Percentiles rank a stretch among this genome's conserved stretches.
These are phyloP conservation scores for Ellobius talpinus DNA, from an alignment of 2,113 vertebrate species.

Conservation along the genomic window DNA sequence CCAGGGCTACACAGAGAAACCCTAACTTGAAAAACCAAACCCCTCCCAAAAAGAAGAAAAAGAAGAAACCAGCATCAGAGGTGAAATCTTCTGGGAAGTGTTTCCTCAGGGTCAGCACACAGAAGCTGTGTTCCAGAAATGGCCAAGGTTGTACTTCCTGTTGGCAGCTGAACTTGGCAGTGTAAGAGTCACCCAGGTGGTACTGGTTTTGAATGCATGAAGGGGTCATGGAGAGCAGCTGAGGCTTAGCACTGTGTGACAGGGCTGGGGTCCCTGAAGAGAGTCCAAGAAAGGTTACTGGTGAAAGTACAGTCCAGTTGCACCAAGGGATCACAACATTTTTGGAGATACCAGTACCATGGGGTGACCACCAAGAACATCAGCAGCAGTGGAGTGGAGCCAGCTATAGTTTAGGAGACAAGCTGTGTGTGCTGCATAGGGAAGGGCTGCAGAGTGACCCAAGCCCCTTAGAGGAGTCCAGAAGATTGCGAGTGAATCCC, in stretches of 20 bases:
- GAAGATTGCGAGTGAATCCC: neutral
- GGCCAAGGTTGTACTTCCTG: neutral
- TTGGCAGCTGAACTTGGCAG: neutral
- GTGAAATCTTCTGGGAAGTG: neutral
- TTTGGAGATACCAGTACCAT: neutral
- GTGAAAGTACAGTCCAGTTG: neutral
- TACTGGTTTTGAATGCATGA: neutral
- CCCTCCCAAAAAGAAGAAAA: neutral
- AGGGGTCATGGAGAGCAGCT: neutral
- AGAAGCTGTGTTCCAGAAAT: neutral
- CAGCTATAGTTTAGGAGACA: neutral
- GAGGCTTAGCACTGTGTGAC: neutral
- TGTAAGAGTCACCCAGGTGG: neutral
- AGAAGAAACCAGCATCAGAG: neutral
- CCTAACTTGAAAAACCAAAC: neutral
- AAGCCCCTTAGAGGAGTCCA: neutral
- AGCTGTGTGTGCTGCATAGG: neutral
- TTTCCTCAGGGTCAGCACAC: neutral
- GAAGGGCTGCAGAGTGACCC: neutral
- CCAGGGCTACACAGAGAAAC: neutral
- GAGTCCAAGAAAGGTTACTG: neutral
- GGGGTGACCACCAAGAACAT: neutral
- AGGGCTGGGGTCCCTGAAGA: neutral
- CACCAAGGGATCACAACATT: neutral
- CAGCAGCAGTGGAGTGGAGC: neutral